A percentile compares a stretch with the other conserved stretches of the same genome.
These are phyloP conservation scores for Microcebus jonahi DNA, from an alignment of 2,113 vertebrate species.

Conservation along the genomic window DNA sequence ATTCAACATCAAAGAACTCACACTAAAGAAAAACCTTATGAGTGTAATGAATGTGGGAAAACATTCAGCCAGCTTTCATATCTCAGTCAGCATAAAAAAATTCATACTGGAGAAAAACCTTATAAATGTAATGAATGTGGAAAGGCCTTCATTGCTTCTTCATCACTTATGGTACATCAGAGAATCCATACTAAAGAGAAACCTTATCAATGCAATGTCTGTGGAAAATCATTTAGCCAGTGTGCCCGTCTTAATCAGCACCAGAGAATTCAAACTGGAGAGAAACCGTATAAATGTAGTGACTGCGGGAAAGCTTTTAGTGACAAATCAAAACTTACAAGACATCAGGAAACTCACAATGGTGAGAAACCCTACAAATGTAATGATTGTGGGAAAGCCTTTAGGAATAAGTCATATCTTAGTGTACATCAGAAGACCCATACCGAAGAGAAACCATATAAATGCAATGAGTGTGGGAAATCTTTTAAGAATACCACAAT, in stretches of 20 bases:
- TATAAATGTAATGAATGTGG: conserved; percentile 72
- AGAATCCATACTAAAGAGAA: conserved; percentile 81
- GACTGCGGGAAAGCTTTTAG: conserved; percentile 75
- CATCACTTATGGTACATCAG: conserved; percentile 74
- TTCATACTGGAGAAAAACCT: conserved; percentile 75
- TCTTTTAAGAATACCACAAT: conserved; percentile 73
- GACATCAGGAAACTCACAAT: conserved; percentile 85
- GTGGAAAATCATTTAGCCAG: conserved; percentile 73
- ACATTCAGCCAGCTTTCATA: conserved; percentile 71
- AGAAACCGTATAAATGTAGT: conserved; percentile 65
- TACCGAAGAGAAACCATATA: conserved; percentile 72
- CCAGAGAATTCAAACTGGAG: conserved; percentile 75
- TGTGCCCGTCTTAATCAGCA: conserved; percentile 74
- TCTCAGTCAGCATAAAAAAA: conserved; percentile 75
- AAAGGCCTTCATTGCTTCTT: conserved; percentile 72
- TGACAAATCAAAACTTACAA: conserved; percentile 85
- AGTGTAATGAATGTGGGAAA: conserved; percentile 72
- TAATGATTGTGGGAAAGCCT: conserved; percentile 85
- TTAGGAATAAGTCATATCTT: conserved; percentile 85
- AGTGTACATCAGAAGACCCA: conserved; percentile 81
- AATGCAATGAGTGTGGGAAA: conserved; percentile 74
- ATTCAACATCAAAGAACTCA: conserved; percentile 72
- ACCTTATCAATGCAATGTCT: conserved; percentile 76
- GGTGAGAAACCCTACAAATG: conserved; percentile 86
- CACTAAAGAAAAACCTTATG: conserved; percentile 72